These are phyloP conservation scores for Gopherus evgoodei DNA, from an alignment of 2,113 vertebrate species.

Conservation along the genomic window DNA sequence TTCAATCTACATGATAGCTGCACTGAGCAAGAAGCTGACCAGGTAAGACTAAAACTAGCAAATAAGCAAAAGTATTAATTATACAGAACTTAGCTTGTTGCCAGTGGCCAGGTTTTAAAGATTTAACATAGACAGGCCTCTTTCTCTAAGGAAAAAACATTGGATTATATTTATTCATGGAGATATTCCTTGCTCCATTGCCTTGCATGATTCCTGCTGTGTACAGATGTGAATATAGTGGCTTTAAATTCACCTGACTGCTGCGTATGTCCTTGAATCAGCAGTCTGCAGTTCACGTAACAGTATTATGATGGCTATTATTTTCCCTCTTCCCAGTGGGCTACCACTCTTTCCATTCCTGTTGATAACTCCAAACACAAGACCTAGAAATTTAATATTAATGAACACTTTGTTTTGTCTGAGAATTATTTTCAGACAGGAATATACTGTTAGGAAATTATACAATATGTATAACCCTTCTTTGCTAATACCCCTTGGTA, in stretches of 20 bases:
- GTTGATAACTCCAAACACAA: slow-evolving; percentile 8
- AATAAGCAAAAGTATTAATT: not conserved
- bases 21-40: not conserved
- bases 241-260: slow-evolving; percentile 71
- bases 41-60: slow-evolving; percentile 25
- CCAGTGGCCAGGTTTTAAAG: not conserved
- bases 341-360: not conserved
- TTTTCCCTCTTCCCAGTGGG: slow-evolving; percentile 20
- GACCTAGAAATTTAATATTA: slow-evolving; percentile 37
- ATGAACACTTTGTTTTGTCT: slow-evolving; percentile 52
- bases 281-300: slow-evolving; percentile 24
- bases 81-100: not conserved
- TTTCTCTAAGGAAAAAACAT: slow-evolving; percentile 66
- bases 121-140: slow-evolving; percentile 47
- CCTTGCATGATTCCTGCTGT: slow-evolving; percentile 42
- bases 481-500: not conserved
- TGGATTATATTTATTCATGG: slow-evolving; percentile 66
- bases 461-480: not conserved
- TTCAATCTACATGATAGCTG: not conserved
- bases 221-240: slow-evolving; percentile 29
- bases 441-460: not conserved
- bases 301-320: slow-evolving; percentile 2
- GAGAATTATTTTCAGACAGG: not conserved
- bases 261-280: slow-evolving; percentile 57
- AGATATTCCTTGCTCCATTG: slow-evolving; percentile 37